Percentiles rank a stretch among this genome's conserved stretches.
Evolutionary conservation across 1,140 invertebrate genomes (phyloP).

Genomic region (Drosophila lowei): DNA sequence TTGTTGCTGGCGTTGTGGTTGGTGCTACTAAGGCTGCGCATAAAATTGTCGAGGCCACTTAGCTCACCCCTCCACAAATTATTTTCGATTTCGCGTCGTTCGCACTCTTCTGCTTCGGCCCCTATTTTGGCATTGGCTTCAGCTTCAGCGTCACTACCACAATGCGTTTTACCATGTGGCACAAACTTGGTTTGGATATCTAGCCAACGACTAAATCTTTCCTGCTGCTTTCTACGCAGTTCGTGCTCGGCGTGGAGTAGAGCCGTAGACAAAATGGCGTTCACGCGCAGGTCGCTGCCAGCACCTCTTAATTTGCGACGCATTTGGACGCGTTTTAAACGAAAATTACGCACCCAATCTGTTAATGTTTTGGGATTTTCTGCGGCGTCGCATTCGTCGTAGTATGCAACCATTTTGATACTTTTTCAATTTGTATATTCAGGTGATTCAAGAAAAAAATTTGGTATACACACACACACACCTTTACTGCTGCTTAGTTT

Average conservation of each 20-base stretch:
- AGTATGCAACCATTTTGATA: constrained; percentile 62
- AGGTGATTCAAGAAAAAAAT: constrained; percentile 16
- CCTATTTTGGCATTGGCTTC: constrained; percentile 24
- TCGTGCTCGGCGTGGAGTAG: constrained; percentile 72
- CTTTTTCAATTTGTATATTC: constrained; percentile 30
- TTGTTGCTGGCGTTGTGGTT: constrained; percentile 22
- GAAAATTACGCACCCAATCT: constrained; percentile 81
- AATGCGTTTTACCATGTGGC: constrained; percentile 64
- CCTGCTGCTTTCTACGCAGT: constrained; percentile 79
- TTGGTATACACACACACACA: constrained; percentile 59
- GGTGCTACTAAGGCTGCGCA: constrained; percentile 72
- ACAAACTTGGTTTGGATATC: constrained; percentile 74
- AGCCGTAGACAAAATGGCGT: constrained; percentile 80
- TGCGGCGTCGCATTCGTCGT: constrained; percentile 52
- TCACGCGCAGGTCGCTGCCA: constrained; percentile 70
- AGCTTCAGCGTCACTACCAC: constrained; percentile 46
- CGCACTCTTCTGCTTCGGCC: constrained; percentile 57
- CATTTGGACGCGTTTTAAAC: constrained; percentile 81
- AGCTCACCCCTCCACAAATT: constrained; percentile 81
- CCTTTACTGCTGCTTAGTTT: constrained; percentile 48
- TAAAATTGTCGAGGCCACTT: constrained; percentile 79
- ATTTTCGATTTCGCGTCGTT: constrained; percentile 61
- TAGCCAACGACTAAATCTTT: constrained; percentile 75
- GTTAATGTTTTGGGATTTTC: constrained; percentile 70
- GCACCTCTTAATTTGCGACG: constrained; percentile 73